These are phyloP conservation scores for Scomberomorus guttatus DNA, from an alignment of 2,797 vertebrate genomes.

Conservation along the genomic window DNA sequence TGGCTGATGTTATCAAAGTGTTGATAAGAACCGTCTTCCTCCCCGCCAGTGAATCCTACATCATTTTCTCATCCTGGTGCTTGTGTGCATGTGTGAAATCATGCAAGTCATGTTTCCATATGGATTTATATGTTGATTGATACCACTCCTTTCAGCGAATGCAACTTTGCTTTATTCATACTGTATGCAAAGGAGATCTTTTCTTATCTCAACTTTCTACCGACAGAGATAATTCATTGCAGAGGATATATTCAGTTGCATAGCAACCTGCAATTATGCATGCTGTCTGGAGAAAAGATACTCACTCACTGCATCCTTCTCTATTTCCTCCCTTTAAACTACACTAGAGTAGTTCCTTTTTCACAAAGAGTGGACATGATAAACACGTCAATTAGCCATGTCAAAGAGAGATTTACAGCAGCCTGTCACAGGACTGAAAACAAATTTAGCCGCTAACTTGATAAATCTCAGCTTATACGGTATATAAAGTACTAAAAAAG, in stretches of 20 bases:
- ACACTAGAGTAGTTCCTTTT: conserved; percentile 38
- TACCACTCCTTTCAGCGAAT: conserved; percentile 43
- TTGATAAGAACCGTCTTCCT: background rate
- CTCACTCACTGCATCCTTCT: conserved; percentile 61
- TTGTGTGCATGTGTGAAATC: conserved; percentile 23
- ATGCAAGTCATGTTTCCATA: conserved; percentile 27
- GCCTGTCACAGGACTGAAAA: conserved; percentile 22
- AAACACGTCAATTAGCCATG: conserved; percentile 61
- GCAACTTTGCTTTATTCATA: conserved; percentile 66
- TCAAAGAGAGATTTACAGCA: conserved; percentile 38
- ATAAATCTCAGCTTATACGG: conserved; percentile 25
- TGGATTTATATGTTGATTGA: conserved; percentile 48
- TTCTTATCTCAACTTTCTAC: conserved; percentile 77
- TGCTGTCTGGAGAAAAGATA: conserved; percentile 69
- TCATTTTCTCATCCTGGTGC: conserved; percentile 2
- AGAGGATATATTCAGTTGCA: conserved; percentile 80
- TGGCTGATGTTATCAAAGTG: conserved; percentile 9
- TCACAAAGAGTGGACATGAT: conserved; percentile 54
- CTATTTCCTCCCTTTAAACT: conserved; percentile 53
- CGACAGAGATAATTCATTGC: conserved; percentile 78
- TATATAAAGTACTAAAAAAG: conserved; percentile 29
- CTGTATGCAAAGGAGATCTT: conserved; percentile 72
- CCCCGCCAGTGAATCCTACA: background rate
- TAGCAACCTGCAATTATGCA: conserved; percentile 84
- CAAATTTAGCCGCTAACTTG: conserved; percentile 22